Evolutionary conservation across 1,140 invertebrate genomes (phyloP).

Genomic region (Drosophila pandora): DNA sequence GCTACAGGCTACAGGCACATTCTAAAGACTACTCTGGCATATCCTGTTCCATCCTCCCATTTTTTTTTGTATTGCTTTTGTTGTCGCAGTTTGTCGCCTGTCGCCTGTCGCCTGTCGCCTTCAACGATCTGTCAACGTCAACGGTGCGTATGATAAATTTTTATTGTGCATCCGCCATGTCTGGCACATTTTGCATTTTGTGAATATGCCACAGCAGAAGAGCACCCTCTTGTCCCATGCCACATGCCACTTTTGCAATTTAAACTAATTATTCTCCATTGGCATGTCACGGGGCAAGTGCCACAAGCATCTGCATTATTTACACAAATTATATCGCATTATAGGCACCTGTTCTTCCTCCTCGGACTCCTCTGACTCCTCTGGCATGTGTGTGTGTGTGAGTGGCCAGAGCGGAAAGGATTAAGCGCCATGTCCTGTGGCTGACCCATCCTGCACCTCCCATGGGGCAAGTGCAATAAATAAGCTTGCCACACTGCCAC

Average conservation of each 20-base stretch:
- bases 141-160: constrained; percentile 80
- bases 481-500: constrained; percentile 8
- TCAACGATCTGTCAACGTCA: constrained; percentile 78
- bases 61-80: constrained; percentile 29
- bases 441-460: not conserved
- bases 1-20: not conserved
- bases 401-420: not conserved
- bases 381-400: not conserved
- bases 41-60: not conserved
- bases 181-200: constrained; percentile 13
- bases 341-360: constrained; percentile 7
- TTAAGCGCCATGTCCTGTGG: constrained; percentile 26
- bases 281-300: constrained; percentile 20
- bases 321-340: constrained; percentile 44
- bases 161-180: constrained; percentile 60
- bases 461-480: constrained; percentile 8
- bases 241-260: constrained; percentile 9
- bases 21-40: not conserved
- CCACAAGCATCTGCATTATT: constrained; percentile 42
- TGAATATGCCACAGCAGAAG: not conserved
- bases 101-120: constrained; percentile 38
- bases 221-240: not conserved
- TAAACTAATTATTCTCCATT: constrained; percentile 44
- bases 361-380: no score
- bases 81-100: constrained; percentile 37